Conservation (phyloP, 2,888 invertebrate species). For the Netelia virgata region DNA sequence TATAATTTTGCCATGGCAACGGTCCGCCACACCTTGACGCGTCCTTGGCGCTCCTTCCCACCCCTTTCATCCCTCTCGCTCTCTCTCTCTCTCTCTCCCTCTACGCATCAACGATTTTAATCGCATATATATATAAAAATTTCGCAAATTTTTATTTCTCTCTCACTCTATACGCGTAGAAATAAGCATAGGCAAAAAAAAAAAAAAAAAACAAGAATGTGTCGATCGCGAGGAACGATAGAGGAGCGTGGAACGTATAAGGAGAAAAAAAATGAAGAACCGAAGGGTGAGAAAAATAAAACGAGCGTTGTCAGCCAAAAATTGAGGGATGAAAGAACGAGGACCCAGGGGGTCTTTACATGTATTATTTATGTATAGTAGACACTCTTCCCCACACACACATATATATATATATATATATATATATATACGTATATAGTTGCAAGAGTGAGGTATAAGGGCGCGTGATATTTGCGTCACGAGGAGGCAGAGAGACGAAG, state of each 20-base stretch:
- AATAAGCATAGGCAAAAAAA: constrained; percentile 12
- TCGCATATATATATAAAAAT: no score
- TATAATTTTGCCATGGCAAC: constrained; percentile 44
- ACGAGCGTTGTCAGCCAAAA: constrained; percentile 20
- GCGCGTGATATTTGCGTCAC: constrained; percentile 22
- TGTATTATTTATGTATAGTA: constrained; percentile 30
- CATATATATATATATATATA: background rate
- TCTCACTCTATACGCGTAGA: background rate
- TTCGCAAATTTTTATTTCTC: constrained; percentile 21
- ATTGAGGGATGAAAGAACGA: constrained; percentile 34
- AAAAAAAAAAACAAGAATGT: constrained; percentile 14
- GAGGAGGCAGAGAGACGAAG: background rate
- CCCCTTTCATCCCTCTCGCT: background rate
- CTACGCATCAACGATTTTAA: background rate
- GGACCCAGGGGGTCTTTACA: background rate
- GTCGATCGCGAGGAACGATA: background rate
- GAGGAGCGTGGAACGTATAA: background rate
- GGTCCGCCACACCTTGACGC: constrained; percentile 50
- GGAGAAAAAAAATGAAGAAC: background rate
- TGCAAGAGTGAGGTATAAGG: constrained; percentile 7
- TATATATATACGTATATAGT: background rate
- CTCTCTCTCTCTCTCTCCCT: constrained; percentile 7
- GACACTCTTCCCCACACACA: background rate
- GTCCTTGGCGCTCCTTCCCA: background rate
- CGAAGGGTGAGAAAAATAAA: constrained; percentile 9